Percentiles rank a stretch among this genome's conserved stretches.
Conservation (phyloP, 2,113 vertebrate genomes). For the Paraplagusia blochii region DNA sequence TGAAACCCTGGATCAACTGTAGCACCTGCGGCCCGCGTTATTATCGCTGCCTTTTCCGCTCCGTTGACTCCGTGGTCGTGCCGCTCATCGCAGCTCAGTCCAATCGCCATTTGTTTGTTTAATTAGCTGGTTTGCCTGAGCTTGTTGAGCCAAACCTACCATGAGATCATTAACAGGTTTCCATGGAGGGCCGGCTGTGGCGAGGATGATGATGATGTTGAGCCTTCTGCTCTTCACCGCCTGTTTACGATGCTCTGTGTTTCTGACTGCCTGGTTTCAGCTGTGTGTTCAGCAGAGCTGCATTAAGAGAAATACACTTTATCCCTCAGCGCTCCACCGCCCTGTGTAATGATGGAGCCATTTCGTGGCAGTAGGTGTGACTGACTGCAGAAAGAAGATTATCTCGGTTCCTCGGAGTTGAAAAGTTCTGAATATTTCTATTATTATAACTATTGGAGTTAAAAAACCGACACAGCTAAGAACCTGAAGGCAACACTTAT, state of each 20-base stretch:
- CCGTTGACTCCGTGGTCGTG: constrained; percentile 18
- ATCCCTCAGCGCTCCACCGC: not conserved
- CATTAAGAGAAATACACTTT: constrained; percentile 28
- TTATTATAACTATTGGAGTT: too few species aligned
- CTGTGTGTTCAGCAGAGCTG: constrained; percentile 28
- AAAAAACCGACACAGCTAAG: not conserved
- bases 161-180: constrained; percentile 61
- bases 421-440: too few species aligned
- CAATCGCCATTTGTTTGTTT: constrained; percentile 60
- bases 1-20: not conserved
- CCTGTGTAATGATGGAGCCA: not conserved
- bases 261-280: constrained; percentile 27
- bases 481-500: not conserved
- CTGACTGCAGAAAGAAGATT: constrained; percentile 3
- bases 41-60: constrained; percentile 12
- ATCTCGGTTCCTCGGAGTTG: too few species aligned
- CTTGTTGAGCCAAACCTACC: constrained; percentile 38
- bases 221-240: constrained; percentile 13
- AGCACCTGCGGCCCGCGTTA: not conserved
- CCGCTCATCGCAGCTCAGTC: constrained; percentile 25
- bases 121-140: constrained; percentile 51
- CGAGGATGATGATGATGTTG: constrained; percentile 3
- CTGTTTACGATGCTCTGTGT: constrained; percentile 8
- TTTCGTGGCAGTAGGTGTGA: not conserved
- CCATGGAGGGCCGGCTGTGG: constrained; percentile 41